Evolutionary conservation across 1,140 invertebrate genomes (phyloP), one percentile per base, ranked within the genome.

Genomic region (Cephus cinctus): DNA sequence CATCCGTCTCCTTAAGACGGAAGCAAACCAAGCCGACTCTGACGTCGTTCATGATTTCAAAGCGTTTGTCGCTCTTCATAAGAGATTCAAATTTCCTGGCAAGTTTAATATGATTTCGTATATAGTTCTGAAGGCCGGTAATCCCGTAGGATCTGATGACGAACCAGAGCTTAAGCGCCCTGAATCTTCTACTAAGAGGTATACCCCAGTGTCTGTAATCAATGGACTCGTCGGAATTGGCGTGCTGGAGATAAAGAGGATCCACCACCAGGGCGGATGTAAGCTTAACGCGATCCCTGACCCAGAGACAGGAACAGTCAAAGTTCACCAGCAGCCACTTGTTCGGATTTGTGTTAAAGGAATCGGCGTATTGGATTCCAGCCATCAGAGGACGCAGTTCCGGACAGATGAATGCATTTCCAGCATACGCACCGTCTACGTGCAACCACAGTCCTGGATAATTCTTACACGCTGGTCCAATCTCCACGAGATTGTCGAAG

Each of bases 211-310:
- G 91, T 61, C 82, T 78, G 59, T 93, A 92, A 64, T 96, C 93
- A 30, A 92, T 89, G 2, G 90, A 85, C 59, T 86, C 82, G 39
- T 86, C 84, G 6, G 83, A 85, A 59, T 87, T 86, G 38, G 70
- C 72, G 64, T 97, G 94, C 53, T 94, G 87, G 2, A 98, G 78
- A 62, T 97, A 97, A 0, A 97, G 69, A 0, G 94, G 94, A 77
- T 97, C 92, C 0, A 99, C 97, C 5, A 96, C 91, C 46, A 98
- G 75, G 0, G 96, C 95, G 43, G 91, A 89, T 2, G 95, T 98
- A 32, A 98, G 76, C 53, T 90, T 85, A 50, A 94, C 88, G 46
- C 90, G 79, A 69, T 96, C 92, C 46, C 85, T 83, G 1, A 96
- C 91, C 93, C 93, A 96, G 61, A 96, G 77, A 31, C 88, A 86